Conservation (phyloP, 2,888 invertebrate genomes). For the Plebejus melissa region DNA sequence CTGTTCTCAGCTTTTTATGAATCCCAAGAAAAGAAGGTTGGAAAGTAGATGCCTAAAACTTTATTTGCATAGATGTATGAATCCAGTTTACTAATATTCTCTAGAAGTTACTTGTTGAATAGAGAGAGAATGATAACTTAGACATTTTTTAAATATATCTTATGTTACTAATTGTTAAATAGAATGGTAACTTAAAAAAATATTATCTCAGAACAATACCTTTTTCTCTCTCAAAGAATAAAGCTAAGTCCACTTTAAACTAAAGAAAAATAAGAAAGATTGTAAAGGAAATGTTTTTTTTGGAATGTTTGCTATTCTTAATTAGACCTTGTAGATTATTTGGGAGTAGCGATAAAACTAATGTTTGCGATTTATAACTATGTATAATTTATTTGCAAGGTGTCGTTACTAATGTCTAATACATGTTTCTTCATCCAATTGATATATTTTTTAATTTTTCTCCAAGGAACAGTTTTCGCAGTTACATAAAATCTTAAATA, state of each 20-base stretch:
- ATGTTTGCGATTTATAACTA: background rate
- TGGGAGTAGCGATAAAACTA: background rate
- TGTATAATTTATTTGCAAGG: background rate
- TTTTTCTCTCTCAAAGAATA: too few species aligned
- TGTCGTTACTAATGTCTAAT: background rate
- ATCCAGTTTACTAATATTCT: background rate
- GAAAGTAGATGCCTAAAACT: background rate
- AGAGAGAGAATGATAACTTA: background rate
- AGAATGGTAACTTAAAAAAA: too few species aligned
- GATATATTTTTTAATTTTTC: background rate
- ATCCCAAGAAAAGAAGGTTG: background rate
- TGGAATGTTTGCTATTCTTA: too few species aligned
- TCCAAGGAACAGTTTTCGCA: constrained; percentile 35
- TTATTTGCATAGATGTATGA: background rate
- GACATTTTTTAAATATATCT: background rate
- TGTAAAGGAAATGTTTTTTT: too few species aligned
- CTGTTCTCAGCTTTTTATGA: background rate
- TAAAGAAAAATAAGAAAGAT: too few species aligned
- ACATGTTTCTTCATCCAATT: background rate
- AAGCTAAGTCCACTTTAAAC: too few species aligned
- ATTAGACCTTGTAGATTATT: too few species aligned
- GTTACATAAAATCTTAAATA: constrained; percentile 43
- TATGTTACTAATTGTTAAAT: too few species aligned
- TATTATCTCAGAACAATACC: too few species aligned
- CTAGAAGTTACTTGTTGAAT: background rate